Base-by-base conservation (phyloP, 30 jellyfish, hydroid and myxozoan species). In the Pseudorhiza aurosa region DNA sequence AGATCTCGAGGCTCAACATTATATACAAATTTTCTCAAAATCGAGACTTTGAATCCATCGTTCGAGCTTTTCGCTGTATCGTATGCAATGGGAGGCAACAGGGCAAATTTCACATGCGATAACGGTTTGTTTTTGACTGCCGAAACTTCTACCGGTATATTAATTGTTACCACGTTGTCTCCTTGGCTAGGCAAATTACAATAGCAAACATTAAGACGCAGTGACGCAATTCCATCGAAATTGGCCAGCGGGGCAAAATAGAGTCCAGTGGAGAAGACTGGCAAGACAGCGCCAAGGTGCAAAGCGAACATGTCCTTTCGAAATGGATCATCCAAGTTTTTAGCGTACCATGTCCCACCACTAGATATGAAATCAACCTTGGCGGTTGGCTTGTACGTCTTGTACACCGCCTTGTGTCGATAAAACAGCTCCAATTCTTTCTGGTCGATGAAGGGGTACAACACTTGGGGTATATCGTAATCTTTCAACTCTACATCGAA, bases 81-180 rank as follows among this genome's bases (percentile, higher is more conserved):
- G 83, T 22, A 91, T 15, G 91, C 88, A 22, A 91, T 68, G 15
- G 96, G 78, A 2, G 98, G 96, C 19, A 91, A 80, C 37, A 3
- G 2, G 25, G 65, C 19, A 11, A 21, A 30, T 40, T 60, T 29
- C n/a, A 44, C 24, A 19, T 21, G 15, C 17, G 65, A 32, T 0
- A 22, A 28, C 15, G 98, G 96, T 33, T 63, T 22, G 24, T 83
- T 94, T 47, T 90, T 90, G 28, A 83, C 74, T 4, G 96, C 39
- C 0, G 7, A 60, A 12, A 90, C 95, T 1, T n/a, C 40, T 4
- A 90, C 35, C 29, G 63, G 44, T 8, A 84, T 7, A 19, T 50
- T 68, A 25, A 85, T 17, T 15, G 82, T 43, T 28, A 51, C 19
- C 0, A 46, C 0, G 0, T 14, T 17, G 12, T 71, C 73, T 19